These are phyloP conservation scores for Drosophila mayri DNA, from an alignment of 1,140 invertebrate genomes.

Conservation along the genomic window DNA sequence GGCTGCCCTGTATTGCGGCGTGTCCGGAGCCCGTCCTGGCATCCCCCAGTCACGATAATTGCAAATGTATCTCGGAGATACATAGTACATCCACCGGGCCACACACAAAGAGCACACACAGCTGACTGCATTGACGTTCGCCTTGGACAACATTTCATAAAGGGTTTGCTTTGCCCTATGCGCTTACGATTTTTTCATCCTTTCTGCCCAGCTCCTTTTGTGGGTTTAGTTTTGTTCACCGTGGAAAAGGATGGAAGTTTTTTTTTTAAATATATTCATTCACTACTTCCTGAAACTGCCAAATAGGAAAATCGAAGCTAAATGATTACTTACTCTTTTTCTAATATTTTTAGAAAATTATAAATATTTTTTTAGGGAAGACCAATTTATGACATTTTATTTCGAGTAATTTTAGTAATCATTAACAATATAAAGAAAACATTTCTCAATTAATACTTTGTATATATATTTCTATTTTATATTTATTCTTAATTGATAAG, in stretches of 20 bases:
- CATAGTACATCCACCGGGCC: slow-evolving; percentile 44
- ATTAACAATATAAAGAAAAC: too few species aligned
- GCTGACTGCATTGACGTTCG: slow-evolving; percentile 66
- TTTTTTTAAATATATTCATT: background rate
- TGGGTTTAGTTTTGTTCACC: slow-evolving; percentile 10
- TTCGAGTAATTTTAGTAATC: too few species aligned
- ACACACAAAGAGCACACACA: slow-evolving; percentile 39
- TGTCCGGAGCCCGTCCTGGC: slow-evolving; percentile 39
- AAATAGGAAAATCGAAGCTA: too few species aligned
- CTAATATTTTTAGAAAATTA: too few species aligned
- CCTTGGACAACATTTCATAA: slow-evolving; percentile 73
- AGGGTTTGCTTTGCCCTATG: slow-evolving; percentile 62
- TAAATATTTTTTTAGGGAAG: too few species aligned
- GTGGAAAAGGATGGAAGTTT: background rate
- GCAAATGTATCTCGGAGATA: slow-evolving; percentile 81
- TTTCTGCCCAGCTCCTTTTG: slow-evolving; percentile 19
- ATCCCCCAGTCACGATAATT: slow-evolving; percentile 83
- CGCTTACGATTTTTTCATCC: slow-evolving; percentile 21
- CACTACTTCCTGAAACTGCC: background rate
- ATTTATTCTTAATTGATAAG: too few species aligned
- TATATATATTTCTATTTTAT: too few species aligned
- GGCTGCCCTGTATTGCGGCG: slow-evolving; percentile 25
- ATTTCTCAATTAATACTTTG: too few species aligned
- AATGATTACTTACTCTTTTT: too few species aligned
- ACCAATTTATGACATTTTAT: too few species aligned